Evolutionary conservation across 92 coral and sea anemone genomes (phyloP).

Genomic region (Siderastrea radians): DNA sequence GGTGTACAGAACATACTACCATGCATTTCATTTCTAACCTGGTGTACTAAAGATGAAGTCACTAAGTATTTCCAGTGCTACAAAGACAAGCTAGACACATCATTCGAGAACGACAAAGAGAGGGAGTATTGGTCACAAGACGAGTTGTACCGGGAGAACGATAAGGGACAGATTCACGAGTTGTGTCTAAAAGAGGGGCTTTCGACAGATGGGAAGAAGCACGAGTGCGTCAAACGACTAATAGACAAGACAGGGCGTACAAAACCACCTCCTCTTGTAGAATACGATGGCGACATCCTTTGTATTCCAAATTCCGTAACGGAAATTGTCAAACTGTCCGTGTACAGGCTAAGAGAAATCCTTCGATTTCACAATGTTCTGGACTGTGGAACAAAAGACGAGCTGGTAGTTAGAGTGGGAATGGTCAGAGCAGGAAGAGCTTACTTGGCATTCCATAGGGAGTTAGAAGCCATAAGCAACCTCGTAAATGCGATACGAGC

Average conservation of each 20-base stretch:
- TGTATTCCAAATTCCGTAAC: slow-evolving; percentile 51
- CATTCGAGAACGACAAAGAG: slow-evolving; percentile 45
- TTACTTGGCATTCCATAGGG: slow-evolving; percentile 59
- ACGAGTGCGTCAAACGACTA: slow-evolving; percentile 48
- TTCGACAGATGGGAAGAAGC: slow-evolving; percentile 65
- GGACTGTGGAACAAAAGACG: slow-evolving; percentile 75
- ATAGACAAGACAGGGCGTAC: slow-evolving; percentile 24
- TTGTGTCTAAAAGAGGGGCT: slow-evolving; percentile 53
- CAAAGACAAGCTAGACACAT: slow-evolving; percentile 45
- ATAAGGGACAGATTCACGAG: slow-evolving; percentile 48
- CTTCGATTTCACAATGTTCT: slow-evolving; percentile 60
- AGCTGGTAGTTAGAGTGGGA: slow-evolving; percentile 65
- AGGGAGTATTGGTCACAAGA: slow-evolving; percentile 77
- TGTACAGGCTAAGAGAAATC: slow-evolving; percentile 61
- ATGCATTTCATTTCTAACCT: slow-evolving; percentile 62
- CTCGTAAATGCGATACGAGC: slow-evolving; percentile 33
- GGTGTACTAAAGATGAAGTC: slow-evolving; percentile 66
- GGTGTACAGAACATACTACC: slow-evolving; percentile 38
- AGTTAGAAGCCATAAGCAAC: slow-evolving; percentile 48
- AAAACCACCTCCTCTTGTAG: slow-evolving; percentile 58
- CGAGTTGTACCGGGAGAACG: slow-evolving; percentile 33
- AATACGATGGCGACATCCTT: slow-evolving; percentile 48
- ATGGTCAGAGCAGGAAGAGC: slow-evolving; percentile 66
- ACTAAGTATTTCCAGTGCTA: slow-evolving; percentile 35
- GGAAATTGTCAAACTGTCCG: slow-evolving; percentile 63